Evolutionary conservation across 2,888 invertebrate genomes (phyloP).

Genomic region (Oxyteleia sp.): DNA sequence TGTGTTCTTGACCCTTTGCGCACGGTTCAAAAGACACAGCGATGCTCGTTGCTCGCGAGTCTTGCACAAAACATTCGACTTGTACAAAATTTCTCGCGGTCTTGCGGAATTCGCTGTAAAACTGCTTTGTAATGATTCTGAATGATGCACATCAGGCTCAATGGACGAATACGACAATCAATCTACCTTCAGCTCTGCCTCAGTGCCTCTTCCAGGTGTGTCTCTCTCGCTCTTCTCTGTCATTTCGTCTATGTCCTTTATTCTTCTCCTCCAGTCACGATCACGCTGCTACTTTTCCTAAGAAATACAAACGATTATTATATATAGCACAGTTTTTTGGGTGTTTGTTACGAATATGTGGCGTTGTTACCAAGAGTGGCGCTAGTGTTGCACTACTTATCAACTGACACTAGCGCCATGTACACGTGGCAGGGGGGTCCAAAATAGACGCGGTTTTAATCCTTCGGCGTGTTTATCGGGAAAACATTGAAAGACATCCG

Average conservation of each 20-base stretch:
- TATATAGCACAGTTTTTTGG: constrained; percentile 30
- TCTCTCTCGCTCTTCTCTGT: constrained; percentile 84
- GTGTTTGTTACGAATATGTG: constrained; percentile 16
- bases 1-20: constrained; percentile 8
- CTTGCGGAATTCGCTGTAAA: constrained; percentile 81
- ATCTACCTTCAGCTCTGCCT: constrained; percentile 91
- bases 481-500: background rate
- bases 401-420: constrained; percentile 7
- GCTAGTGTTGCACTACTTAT: constrained; percentile 1
- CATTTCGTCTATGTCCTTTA: constrained; percentile 74
- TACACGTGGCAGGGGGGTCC: background rate
- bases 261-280: constrained; percentile 76
- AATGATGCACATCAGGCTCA: constrained; percentile 87
- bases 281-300: constrained; percentile 70
- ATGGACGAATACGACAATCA: constrained; percentile 91
- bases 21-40: constrained; percentile 17
- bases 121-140: constrained; percentile 87
- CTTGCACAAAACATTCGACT: background rate
- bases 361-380: constrained; percentile 8
- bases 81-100: constrained; percentile 8
- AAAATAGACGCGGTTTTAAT: too few species aligned
- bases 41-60: constrained; percentile 17
- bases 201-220: constrained; percentile 90
- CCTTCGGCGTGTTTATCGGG: too few species aligned
- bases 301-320: constrained; percentile 19